These are phyloP conservation scores for Rhinella marina DNA, from an alignment of 2,797 vertebrate species.

Conservation along the genomic window DNA sequence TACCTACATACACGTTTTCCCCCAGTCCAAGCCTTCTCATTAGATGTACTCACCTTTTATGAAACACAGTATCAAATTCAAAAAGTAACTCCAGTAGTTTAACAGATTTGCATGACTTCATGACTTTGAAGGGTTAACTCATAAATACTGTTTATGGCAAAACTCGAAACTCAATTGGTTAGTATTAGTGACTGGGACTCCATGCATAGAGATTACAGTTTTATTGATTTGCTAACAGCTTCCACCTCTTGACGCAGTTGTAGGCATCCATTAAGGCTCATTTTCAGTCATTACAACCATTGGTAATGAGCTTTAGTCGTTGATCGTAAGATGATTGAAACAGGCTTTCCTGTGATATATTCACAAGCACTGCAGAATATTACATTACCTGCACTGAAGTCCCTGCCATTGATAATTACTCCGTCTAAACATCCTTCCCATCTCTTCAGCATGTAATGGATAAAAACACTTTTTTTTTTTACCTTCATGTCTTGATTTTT, in stretches of 20 bases:
- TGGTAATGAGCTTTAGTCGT: conserved; percentile 38
- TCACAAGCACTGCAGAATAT: neutral
- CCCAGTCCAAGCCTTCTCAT: too few species aligned
- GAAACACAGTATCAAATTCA: too few species aligned
- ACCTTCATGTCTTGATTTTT: conserved; percentile 27
- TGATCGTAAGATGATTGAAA: conserved; percentile 45
- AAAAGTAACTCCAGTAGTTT: too few species aligned
- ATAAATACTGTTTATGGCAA: neutral
- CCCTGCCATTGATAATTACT: conserved; percentile 19
- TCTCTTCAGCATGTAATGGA: neutral
- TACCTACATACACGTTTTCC: too few species aligned
- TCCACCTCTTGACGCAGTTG: conserved; percentile 31
- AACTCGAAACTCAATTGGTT: conserved; percentile 10
- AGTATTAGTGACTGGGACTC: conserved; percentile 20
- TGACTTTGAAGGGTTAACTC: conserved; percentile 12
- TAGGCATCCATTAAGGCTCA: conserved; percentile 49
- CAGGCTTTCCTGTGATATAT: conserved; percentile 22
- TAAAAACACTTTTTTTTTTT: neutral
- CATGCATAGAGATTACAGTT: conserved; percentile 45
- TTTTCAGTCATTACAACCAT: conserved; percentile 40
- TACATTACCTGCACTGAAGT: conserved; percentile 25
- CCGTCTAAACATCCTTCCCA: neutral
- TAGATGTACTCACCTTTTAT: too few species aligned
- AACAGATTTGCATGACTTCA: neutral
- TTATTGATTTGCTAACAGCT: conserved; percentile 48